A percentile compares a stretch with the other conserved stretches of the same genome.
These are phyloP conservation scores for Scaeva pyrastri DNA, from an alignment of 2,888 invertebrate genomes.

Conservation along the genomic window DNA sequence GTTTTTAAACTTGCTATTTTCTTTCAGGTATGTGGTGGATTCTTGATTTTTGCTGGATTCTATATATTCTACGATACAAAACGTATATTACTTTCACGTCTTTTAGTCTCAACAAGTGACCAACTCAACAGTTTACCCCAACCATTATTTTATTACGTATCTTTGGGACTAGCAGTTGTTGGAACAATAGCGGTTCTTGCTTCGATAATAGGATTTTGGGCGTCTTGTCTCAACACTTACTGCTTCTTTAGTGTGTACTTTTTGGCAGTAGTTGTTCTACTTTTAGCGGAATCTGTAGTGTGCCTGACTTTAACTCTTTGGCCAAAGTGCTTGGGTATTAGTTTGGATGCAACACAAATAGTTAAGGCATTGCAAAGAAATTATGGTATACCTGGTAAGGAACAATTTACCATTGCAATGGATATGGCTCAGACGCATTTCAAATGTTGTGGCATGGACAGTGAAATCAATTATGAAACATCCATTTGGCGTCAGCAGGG, in stretches of 20 bases:
- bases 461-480: constrained; percentile 91
- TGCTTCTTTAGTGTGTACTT: constrained; percentile 90
- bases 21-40: constrained; percentile 88
- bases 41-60: constrained; percentile 89
- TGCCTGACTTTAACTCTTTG: constrained; percentile 90
- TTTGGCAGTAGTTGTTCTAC: constrained; percentile 87
- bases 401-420: constrained; percentile 90
- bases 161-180: constrained; percentile 88
- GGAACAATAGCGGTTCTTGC: constrained; percentile 89
- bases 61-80: constrained; percentile 89
- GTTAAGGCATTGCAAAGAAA: constrained; percentile 89
- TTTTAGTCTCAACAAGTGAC: constrained; percentile 86
- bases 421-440: constrained; percentile 90
- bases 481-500: constrained; percentile 91
- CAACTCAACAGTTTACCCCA: constrained; percentile 86
- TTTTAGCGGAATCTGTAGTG: constrained; percentile 89
- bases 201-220: constrained; percentile 92
- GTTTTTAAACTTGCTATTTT: background rate
- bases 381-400: constrained; percentile 90
- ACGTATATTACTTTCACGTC: constrained; percentile 89
- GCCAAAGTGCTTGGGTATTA: constrained; percentile 91
- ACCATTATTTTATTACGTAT: constrained; percentile 91
- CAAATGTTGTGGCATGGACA: constrained; percentile 91
- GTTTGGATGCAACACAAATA: constrained; percentile 88
- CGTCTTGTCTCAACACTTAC: constrained; percentile 90